These are phyloP conservation scores for Tyrannus savana DNA, from an alignment of 2,113 vertebrate species.

Conservation along the genomic window DNA sequence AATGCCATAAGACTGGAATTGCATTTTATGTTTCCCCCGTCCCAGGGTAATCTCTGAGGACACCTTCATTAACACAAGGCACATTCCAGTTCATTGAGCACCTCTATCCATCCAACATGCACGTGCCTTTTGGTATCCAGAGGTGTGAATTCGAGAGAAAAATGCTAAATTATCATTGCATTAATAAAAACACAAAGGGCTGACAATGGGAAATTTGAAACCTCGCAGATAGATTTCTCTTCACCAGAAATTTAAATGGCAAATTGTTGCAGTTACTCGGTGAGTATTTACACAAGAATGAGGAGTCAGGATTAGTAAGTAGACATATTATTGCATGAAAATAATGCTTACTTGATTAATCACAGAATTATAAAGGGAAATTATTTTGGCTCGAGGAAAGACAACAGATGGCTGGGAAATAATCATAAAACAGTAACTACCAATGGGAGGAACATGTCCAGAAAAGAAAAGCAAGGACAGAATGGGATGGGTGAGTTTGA, in stretches of 20 bases:
- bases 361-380: slow-evolving; percentile 5
- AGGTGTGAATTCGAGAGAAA: neutral
- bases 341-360: neutral
- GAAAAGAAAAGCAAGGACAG: neutral
- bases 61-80: neutral
- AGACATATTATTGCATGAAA: neutral
- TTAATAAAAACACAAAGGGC: neutral
- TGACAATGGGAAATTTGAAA: neutral
- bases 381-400: slow-evolving; percentile 34
- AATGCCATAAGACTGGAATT: neutral
- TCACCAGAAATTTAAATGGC: neutral
- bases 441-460: neutral
- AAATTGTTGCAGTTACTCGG: neutral
- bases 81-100: neutral
- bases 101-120: neutral
- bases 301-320: neutral
- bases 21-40: neutral
- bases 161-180: neutral
- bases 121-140: neutral
- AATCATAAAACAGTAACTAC: slow-evolving; percentile 20
- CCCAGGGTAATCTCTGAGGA: neutral
- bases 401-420: slow-evolving; percentile 41
- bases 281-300: neutral
- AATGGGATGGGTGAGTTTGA: neutral
- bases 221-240: neutral